phyloP scores from a whole-genome alignment of 2,888 invertebrate genomes.

The Parochlus steinenii region DNA sequence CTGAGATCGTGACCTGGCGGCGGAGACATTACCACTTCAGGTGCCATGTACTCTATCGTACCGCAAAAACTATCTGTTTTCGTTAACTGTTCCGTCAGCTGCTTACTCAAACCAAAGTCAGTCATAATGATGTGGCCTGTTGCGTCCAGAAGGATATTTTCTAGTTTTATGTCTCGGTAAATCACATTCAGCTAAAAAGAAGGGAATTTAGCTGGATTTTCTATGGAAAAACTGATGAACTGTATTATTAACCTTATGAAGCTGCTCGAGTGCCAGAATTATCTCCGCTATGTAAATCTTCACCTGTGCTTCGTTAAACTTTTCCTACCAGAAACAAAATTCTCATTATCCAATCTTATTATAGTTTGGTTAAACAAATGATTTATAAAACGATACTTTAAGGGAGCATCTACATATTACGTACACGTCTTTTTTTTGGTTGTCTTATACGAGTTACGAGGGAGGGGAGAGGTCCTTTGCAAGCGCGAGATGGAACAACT shows the following conservation, averaged over 20 bases:
- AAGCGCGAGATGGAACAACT: no score
- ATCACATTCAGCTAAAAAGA: conserved; percentile 81
- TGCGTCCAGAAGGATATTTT: conserved; percentile 88
- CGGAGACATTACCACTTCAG: conserved; percentile 60
- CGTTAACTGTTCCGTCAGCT: conserved; percentile 43
- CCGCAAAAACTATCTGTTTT: conserved; percentile 96
- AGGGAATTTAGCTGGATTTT: no score
- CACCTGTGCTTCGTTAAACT: conserved; percentile 80
- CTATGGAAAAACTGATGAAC: neutral
- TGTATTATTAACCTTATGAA: conserved; percentile 61
- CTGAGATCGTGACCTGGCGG: conserved; percentile 90
- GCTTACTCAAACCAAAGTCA: conserved; percentile 95
- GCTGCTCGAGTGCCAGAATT: conserved; percentile 82
- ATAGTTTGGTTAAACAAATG: no score
- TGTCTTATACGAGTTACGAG: no score
- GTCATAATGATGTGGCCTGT: conserved; percentile 92
- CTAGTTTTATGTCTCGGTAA: conserved; percentile 93
- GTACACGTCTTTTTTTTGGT: no score
- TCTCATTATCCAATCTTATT: no score
- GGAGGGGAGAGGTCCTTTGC: no score
- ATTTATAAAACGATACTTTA: no score
- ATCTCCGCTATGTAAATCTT: conserved; percentile 92
- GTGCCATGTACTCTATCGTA: conserved; percentile 92
- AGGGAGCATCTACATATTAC: no score
- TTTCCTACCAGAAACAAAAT: conserved; percentile 69